Evolutionary conservation across 2,797 vertebrate species (phyloP), one percentile per base, ranked within the genome.

Genomic region (Ptychadena robeensis): DNA sequence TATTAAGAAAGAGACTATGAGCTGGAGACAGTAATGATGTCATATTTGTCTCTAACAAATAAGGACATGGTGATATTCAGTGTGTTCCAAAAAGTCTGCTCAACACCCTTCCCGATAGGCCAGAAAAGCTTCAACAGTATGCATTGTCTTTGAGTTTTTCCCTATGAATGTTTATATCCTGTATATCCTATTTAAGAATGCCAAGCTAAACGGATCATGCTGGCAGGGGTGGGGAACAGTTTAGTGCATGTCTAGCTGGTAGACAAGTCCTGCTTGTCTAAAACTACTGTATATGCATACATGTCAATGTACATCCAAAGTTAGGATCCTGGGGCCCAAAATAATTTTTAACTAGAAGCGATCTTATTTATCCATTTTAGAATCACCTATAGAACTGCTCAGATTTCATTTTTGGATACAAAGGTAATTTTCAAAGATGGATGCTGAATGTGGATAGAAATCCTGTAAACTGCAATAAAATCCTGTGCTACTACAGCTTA

Each of bases 121-220:
- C 27, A 64, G 59, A 73, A 82, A 63, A 66, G 30, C 53, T 53
- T 70, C 31, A 76, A 37, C 18, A 59, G 35, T 18, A 4, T 9
- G 3, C 35, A 35, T 30, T 77, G 81, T 70, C 65, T 73, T 76
- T 82, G 53, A 69, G 53, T 6, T 82, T 63, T 76, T 74, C 32
- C 31, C 74, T 67, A 34, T 31, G 27, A 38, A 30, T 28, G 53
- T 15, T 35, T 64, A 73, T 31, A 67, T 40, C 27, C 38, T 81
- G 11, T 38, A 65, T 22, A 48, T 18, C 14, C 44, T 67, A 71
- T 77, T 71, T 77, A 63, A 71, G 57, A 77, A 77, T 77, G 57
- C 80, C 63, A 74, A 31, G 71, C 53, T 77, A 40, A 68, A 68
- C 80, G 57, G 35, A 63, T 77, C 18, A 22, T 77, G 53, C 68